These are phyloP conservation scores for Abrostola triplasia DNA, from an alignment of 2,888 invertebrate species.

Conservation along the genomic window DNA sequence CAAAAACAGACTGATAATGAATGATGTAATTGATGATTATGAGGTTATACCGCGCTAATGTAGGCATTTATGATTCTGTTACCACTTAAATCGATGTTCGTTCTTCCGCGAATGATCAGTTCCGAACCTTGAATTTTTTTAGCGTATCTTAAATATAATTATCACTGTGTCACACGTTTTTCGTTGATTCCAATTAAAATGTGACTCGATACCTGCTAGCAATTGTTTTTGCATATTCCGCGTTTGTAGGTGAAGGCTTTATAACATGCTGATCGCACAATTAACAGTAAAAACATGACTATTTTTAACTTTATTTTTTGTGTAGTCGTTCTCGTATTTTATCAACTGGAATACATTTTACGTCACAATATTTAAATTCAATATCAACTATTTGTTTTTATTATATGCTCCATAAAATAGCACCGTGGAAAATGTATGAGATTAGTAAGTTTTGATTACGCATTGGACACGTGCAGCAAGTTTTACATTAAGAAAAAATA, in stretches of 20 bases:
- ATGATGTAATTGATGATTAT: too few relatives aligned
- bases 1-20: too few relatives aligned
- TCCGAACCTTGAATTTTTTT: slow-evolving; percentile 7
- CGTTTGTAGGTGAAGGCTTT: slow-evolving; percentile 3
- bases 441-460: slow-evolving; percentile 20
- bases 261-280: slow-evolving; percentile 6
- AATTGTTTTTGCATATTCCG: slow-evolving; percentile 21
- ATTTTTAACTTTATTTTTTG: not conserved
- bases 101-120: too few relatives aligned
- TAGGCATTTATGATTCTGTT: too few relatives aligned
- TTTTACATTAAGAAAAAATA: slow-evolving; percentile 18
- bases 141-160: not conserved
- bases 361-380: not conserved
- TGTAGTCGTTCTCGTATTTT: not conserved
- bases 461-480: slow-evolving; percentile 35
- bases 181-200: slow-evolving; percentile 2
- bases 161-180: slow-evolving; percentile 16
- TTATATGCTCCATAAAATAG: slow-evolving; percentile 22
- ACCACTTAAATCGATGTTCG: too few relatives aligned
- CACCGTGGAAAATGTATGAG: slow-evolving; percentile 18
- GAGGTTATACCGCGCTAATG: too few relatives aligned
- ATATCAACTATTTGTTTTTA: slow-evolving; percentile 11
- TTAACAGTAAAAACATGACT: slow-evolving; percentile 2
- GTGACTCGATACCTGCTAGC: slow-evolving; percentile 2
- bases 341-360: not conserved